Conservation (phyloP, 92 coral and sea anemone genomes). For the Siderastrea siderea region DNA sequence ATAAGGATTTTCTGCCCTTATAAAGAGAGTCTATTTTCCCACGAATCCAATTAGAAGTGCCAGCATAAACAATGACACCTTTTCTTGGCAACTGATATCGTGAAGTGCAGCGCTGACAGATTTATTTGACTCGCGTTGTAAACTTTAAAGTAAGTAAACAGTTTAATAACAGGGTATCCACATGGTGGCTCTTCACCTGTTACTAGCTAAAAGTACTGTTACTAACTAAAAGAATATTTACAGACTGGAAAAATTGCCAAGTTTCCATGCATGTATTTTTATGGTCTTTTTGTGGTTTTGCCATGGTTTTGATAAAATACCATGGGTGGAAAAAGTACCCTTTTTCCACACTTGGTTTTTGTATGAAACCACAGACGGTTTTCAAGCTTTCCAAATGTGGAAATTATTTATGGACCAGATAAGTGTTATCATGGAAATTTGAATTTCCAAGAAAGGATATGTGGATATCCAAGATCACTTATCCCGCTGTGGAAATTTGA, state of each 20-base stretch:
- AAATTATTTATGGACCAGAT: neutral
- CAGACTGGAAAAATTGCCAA: conserved; percentile 48
- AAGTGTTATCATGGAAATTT: neutral
- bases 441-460: neutral
- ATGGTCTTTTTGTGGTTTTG: conserved; percentile 53
- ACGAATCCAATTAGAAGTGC: too few relatives aligned
- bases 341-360: conserved; percentile 46
- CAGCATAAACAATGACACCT: too few relatives aligned
- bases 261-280: conserved; percentile 48
- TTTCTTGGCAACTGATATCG: too few relatives aligned
- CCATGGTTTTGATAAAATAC: conserved; percentile 40
- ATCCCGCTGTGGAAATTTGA: neutral
- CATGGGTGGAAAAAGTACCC: conserved; percentile 48
- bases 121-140: too few relatives aligned
- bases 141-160: too few relatives aligned
- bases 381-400: conserved; percentile 35
- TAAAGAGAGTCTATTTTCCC: too few relatives aligned
- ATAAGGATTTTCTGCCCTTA: too few relatives aligned
- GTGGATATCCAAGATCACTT: neutral
- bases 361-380: conserved; percentile 38
- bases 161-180: too few relatives aligned
- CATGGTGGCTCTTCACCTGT: too few relatives aligned
- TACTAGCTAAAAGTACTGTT: too few relatives aligned
- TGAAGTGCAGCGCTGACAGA: too few relatives aligned
- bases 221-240: too few relatives aligned